Conservation (phyloP, 37 sponge, comb jelly and placozoan species). For the Haliclona indistincta region DNA sequence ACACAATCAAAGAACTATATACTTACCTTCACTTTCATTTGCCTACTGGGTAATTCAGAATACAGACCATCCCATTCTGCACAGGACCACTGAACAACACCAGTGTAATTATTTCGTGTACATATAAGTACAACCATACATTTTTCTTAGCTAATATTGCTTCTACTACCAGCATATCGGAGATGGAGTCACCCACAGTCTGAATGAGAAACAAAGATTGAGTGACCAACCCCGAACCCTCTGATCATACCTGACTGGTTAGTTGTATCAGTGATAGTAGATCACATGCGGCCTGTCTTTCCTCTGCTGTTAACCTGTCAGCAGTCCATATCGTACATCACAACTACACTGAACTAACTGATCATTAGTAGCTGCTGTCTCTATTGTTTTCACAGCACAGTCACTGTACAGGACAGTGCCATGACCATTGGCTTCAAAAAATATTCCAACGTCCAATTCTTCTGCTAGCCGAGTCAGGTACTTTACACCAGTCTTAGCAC, state of each 20-base stretch:
- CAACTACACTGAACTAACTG: constrained; percentile 3
- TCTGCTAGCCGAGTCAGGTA: constrained; percentile 80
- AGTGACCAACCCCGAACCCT: not conserved
- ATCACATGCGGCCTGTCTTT: constrained; percentile 32
- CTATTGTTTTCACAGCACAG: constrained; percentile 58
- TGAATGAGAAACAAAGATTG: constrained; percentile 11
- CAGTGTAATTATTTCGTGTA: not conserved
- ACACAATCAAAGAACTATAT: not conserved
- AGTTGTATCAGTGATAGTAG: constrained; percentile 56
- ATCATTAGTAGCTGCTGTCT: constrained; percentile 13
- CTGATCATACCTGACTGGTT: constrained; percentile 60
- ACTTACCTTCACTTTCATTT: constrained; percentile 78
- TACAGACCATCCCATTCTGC: constrained; percentile 74
- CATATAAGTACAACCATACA: constrained; percentile 8
- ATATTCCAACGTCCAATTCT: constrained; percentile 89
- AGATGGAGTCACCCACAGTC: constrained; percentile 90
- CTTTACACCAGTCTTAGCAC: constrained; percentile 94
- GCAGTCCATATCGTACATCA: not conserved
- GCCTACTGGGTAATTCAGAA: constrained; percentile 86
- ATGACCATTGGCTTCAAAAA: constrained; percentile 99
- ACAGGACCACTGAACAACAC: constrained; percentile 62
- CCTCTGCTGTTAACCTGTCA: constrained; percentile 13
- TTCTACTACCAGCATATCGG: constrained; percentile 88
- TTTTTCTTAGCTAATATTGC: constrained; percentile 60
- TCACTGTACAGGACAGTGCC: constrained; percentile 92